phyloP scores from a whole-genome alignment of 1,140 invertebrate species.

The Brachionus rotundiformis region DNA sequence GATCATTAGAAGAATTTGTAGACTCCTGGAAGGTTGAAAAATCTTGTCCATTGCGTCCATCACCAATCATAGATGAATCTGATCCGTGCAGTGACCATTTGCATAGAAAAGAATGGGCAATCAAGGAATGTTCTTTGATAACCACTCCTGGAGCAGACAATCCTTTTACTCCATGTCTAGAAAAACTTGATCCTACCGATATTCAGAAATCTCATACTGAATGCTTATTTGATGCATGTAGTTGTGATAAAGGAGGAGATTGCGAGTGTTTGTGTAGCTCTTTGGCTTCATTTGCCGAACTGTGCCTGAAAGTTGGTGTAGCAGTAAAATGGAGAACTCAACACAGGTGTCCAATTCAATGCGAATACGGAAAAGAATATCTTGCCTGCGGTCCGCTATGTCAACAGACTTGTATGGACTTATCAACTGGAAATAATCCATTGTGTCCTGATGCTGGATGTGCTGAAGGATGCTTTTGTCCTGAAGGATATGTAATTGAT shows the following conservation, averaged over 20 bases:
- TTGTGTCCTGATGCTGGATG: constrained; percentile 71
- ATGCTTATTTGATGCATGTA: constrained; percentile 58
- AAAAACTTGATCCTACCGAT: constrained; percentile 34
- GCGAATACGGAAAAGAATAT: constrained; percentile 75
- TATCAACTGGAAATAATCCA: constrained; percentile 67
- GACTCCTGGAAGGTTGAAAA: constrained; percentile 52
- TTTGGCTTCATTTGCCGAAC: constrained; percentile 79
- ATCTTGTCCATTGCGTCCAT: constrained; percentile 19
- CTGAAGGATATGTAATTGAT: constrained; percentile 71
- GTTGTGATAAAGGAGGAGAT: constrained; percentile 82
- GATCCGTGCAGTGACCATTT: constrained; percentile 35
- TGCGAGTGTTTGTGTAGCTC: constrained; percentile 86
- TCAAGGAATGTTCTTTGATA: constrained; percentile 31
- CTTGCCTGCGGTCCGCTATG: constrained; percentile 76
- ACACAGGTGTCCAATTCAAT: constrained; percentile 81
- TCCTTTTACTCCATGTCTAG: constrained; percentile 41
- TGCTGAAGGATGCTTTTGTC: constrained; percentile 84
- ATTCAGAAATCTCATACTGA: constrained; percentile 21
- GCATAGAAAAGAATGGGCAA: constrained; percentile 52
- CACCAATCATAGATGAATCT: constrained; percentile 12
- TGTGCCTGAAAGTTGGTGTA: constrained; percentile 70
- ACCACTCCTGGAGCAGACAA: background rate
- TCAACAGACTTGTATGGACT: constrained; percentile 71
- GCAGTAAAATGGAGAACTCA: constrained; percentile 78
- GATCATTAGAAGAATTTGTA: constrained; percentile 18